These are phyloP conservation scores for Rhimphoctona megacephalus DNA, from an alignment of 2,888 invertebrate species.

Conservation along the genomic window DNA sequence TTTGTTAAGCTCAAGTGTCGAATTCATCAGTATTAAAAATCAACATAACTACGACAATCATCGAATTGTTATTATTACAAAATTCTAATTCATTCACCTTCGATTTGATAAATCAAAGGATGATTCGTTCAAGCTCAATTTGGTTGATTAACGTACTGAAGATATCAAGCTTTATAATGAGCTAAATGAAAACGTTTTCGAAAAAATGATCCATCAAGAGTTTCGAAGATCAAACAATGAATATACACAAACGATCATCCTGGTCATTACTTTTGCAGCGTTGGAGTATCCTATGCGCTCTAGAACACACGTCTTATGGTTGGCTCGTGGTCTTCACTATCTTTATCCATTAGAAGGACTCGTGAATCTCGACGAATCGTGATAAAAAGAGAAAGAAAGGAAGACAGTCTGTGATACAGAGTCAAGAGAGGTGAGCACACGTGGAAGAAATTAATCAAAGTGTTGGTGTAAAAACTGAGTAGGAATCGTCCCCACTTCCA, in stretches of 20 bases:
- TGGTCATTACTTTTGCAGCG: slow-evolving; percentile 80
- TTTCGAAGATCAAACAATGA: slow-evolving; percentile 46
- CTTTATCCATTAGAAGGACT: slow-evolving; percentile 55
- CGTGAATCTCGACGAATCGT: slow-evolving; percentile 43
- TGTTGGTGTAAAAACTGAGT: slow-evolving; percentile 1
- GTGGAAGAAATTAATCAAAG: slow-evolving; percentile 61
- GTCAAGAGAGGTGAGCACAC: slow-evolving; percentile 43
- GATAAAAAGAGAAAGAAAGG: slow-evolving; percentile 12
- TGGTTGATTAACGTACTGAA: neutral
- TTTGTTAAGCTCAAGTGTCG: neutral
- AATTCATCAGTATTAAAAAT: neutral
- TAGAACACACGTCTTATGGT: slow-evolving; percentile 83
- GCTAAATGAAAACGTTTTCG: slow-evolving; percentile 8
- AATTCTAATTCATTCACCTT: neutral
- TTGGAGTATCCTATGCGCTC: slow-evolving; percentile 80
- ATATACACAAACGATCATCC: slow-evolving; percentile 40
- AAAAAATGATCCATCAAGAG: slow-evolving; percentile 10
- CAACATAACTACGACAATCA: neutral
- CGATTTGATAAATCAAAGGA: neutral
- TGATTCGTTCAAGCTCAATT: neutral
- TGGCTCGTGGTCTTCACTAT: slow-evolving; percentile 74
- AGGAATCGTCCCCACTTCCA: neutral
- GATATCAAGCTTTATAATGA: neutral
- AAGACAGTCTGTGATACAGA: slow-evolving; percentile 15
- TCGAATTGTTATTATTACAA: neutral